Evolutionary conservation across 2,797 vertebrate genomes (phyloP).

Genomic region (Epinephelus awoara): DNA sequence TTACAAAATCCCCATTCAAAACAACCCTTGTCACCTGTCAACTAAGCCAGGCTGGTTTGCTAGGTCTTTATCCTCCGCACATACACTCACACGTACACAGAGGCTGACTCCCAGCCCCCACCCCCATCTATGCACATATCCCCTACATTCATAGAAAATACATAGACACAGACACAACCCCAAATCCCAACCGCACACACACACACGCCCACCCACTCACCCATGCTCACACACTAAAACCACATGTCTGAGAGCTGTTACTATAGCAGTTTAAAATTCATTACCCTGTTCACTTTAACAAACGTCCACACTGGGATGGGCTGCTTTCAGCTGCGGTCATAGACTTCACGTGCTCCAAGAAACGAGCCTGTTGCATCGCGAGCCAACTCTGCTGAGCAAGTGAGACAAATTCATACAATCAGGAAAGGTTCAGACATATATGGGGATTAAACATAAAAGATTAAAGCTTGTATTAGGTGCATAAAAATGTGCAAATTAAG

Average conservation of each 20-base stretch:
- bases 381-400: slow-evolving; percentile 21
- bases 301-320: slow-evolving; percentile 77
- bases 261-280: slow-evolving; percentile 90
- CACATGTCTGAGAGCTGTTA: slow-evolving; percentile 87
- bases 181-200: slow-evolving; percentile 79
- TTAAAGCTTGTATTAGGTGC: not conserved
- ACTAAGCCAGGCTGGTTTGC: slow-evolving; percentile 89
- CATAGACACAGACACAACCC: slow-evolving; percentile 78
- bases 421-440: not conserved
- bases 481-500: not conserved
- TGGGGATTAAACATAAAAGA: not conserved
- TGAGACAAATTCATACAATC: not conserved
- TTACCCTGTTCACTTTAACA: slow-evolving; percentile 86
- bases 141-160: slow-evolving; percentile 80
- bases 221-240: slow-evolving; percentile 83
- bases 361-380: slow-evolving; percentile 10
- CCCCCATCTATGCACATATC: slow-evolving; percentile 76
- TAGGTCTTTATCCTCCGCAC: slow-evolving; percentile 90
- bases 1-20: slow-evolving; percentile 91
- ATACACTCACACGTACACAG: slow-evolving; percentile 83
- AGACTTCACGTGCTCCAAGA: slow-evolving; percentile 38
- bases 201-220: slow-evolving; percentile 79
- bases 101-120: slow-evolving; percentile 80
- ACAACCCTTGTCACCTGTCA: slow-evolving; percentile 92
- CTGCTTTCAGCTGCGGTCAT: slow-evolving; percentile 59